Evolutionary conservation across 2,113 vertebrate species (phyloP).

Genomic region (Actinemys pallida): DNA sequence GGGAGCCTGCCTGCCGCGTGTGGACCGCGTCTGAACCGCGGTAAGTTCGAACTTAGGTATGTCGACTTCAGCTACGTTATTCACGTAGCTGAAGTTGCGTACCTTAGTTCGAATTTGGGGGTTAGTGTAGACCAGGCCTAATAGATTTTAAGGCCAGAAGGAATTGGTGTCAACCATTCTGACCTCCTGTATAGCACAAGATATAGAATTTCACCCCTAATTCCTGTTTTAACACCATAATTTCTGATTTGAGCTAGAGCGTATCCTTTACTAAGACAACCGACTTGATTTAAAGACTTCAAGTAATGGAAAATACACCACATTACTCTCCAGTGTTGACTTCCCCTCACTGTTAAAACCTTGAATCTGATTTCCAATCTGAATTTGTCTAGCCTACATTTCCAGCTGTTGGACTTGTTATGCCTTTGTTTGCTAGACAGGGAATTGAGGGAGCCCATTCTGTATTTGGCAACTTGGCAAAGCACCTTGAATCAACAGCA

Average conservation of each 20-base stretch:
- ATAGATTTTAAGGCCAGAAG: background rate
- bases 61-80: no score
- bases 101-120: no score
- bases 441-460: no score
- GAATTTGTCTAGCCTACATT: background rate
- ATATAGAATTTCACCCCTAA: background rate
- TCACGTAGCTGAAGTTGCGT: no score
- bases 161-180: background rate
- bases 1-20: no score
- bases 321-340: background rate
- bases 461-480: no score
- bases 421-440: no score
- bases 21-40: no score
- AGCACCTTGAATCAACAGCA: background rate
- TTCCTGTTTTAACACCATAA: background rate
- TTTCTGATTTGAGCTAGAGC: background rate
- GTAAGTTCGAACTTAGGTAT: no score
- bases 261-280: no score
- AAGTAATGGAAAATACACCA: background rate
- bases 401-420: background rate
- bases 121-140: no score
- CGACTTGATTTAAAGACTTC: no score
- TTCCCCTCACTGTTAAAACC: background rate
- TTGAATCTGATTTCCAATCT: background rate
- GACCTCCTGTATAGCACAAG: background rate